phyloP scores from a whole-genome alignment of 1,140 invertebrate species.

The Orussus abietinus region DNA sequence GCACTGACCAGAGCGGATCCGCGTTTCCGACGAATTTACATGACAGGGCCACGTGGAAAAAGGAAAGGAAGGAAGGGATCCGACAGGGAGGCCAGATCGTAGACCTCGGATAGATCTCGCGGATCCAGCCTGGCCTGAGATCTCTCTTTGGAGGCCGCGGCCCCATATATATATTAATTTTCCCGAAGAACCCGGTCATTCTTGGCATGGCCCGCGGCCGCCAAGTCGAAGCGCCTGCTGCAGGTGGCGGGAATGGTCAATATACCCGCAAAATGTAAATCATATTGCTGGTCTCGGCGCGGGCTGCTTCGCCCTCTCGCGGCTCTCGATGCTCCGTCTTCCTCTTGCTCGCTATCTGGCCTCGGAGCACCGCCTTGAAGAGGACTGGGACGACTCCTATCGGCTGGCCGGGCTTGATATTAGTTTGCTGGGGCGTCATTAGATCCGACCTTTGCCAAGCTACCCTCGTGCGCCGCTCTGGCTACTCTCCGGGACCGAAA shows the following conservation, averaged over 20 bases:
- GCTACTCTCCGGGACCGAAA: no score
- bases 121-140: no score
- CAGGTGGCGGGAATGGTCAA: slow-evolving; percentile 54
- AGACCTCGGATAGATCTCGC: no score
- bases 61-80: no score
- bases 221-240: slow-evolving; percentile 34
- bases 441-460: slow-evolving; percentile 33
- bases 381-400: not conserved
- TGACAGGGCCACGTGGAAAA: no score
- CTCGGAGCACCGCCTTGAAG: no score
- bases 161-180: no score
- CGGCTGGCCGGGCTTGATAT: slow-evolving; percentile 28
- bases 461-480: no score
- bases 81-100: no score
- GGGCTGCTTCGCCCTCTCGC: slow-evolving; percentile 13
- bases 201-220: slow-evolving; percentile 30
- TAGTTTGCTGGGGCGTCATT: slow-evolving; percentile 42
- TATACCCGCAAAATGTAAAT: slow-evolving; percentile 55
- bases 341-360: slow-evolving; percentile 6
- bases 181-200: slow-evolving; percentile 42
- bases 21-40: no score
- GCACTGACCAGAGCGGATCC: no score
- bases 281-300: slow-evolving; percentile 44
- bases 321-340: slow-evolving; percentile 1
- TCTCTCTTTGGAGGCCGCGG: no score